phyloP scores from a whole-genome alignment of 2,888 invertebrate genomes.

The Blastobasis adustella region DNA sequence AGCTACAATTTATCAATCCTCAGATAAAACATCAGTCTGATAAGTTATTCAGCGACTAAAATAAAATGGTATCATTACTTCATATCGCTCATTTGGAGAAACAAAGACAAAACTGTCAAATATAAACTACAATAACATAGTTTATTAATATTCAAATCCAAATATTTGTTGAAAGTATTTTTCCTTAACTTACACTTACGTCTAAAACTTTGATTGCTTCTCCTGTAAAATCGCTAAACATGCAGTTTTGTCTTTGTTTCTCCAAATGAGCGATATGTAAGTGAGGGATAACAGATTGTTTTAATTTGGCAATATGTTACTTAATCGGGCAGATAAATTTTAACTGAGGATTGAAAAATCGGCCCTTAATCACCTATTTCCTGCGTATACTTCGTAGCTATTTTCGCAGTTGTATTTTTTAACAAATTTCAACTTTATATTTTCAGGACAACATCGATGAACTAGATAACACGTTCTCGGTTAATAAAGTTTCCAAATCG shows the following conservation, averaged over 20 bases:
- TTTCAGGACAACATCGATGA: slow-evolving; percentile 47
- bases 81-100: not conserved
- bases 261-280: too few species aligned
- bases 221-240: too few species aligned
- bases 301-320: too few species aligned
- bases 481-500: slow-evolving; percentile 44
- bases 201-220: too few species aligned
- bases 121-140: not conserved
- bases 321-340: too few species aligned
- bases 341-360: too few species aligned
- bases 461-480: slow-evolving; percentile 51
- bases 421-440: not conserved
- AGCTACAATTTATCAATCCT: not conserved
- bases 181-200: not conserved
- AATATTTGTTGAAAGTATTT: not conserved
- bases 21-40: not conserved
- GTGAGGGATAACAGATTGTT: too few species aligned
- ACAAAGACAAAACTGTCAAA: not conserved
- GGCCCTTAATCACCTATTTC: too few species aligned
- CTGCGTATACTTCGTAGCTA: too few species aligned
- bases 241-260: too few species aligned
- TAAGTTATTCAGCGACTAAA: not conserved
- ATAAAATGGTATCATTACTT: not conserved
- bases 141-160: not conserved
- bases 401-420: not conserved